These are phyloP conservation scores for Pristionchus entomophagus DNA, from an alignment of 2,888 invertebrate genomes.

Conservation along the genomic window DNA sequence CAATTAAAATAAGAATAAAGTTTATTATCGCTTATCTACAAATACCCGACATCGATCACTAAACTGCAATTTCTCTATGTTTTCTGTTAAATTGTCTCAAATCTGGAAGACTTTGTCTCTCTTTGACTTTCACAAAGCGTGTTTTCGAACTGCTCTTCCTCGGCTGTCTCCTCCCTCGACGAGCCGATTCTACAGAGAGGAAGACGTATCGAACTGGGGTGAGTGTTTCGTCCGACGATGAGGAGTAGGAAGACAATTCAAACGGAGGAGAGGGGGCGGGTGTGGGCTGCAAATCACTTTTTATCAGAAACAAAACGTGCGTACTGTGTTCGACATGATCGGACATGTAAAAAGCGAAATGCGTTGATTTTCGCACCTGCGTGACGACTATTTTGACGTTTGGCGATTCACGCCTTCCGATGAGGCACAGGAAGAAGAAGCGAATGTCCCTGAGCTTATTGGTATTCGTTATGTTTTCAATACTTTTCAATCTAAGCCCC, in stretches of 20 bases:
- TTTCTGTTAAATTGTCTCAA: background rate
- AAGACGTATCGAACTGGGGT: background rate
- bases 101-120: background rate
- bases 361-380: too few relatives aligned
- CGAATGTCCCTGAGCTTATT: background rate
- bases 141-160: background rate
- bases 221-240: background rate
- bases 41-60: too few relatives aligned
- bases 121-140: too few relatives aligned
- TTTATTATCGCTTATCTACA: too few relatives aligned
- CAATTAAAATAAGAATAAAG: too few relatives aligned
- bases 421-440: conserved; percentile 23
- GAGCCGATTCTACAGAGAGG: background rate
- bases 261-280: background rate
- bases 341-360: too few relatives aligned
- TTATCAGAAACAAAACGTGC: too few relatives aligned
- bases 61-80: background rate
- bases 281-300: background rate
- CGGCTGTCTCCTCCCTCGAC: background rate
- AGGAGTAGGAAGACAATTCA: background rate
- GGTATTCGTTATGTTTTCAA: background rate
- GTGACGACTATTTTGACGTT: background rate
- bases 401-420: background rate
- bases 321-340: too few relatives aligned
- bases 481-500: background rate